A percentile compares a stretch with the other conserved stretches of the same genome.
Conservation (phyloP, 2,888 invertebrate species). For the Folsomia manolachei region DNA sequence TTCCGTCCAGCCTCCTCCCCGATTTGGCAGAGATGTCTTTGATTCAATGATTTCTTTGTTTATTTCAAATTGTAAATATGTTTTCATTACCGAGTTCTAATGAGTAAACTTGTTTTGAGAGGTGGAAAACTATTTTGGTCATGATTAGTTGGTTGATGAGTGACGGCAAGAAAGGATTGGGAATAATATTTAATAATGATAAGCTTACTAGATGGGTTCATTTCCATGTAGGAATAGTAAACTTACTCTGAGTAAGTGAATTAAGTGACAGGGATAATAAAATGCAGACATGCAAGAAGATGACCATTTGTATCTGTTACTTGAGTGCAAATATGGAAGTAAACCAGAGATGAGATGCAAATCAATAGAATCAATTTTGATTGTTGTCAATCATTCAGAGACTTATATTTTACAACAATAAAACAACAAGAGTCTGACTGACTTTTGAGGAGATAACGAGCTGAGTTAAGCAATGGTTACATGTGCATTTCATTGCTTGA, state of each 20-base stretch:
- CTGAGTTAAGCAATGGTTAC: too few species aligned
- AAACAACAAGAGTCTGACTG: too few species aligned
- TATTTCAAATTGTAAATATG: too few species aligned
- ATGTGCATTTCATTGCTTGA: too few species aligned
- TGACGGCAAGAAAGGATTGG: neutral
- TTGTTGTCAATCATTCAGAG: neutral
- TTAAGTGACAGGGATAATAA: slow-evolving; percentile 1
- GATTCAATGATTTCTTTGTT: neutral
- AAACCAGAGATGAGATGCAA: neutral
- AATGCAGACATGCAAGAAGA: neutral
- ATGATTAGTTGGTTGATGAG: neutral
- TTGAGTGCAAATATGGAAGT: neutral
- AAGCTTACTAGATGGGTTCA: neutral
- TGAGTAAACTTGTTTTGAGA: neutral
- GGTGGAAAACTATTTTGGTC: neutral
- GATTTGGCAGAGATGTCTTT: neutral
- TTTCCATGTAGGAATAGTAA: neutral
- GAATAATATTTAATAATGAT: neutral
- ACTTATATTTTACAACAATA: neutral
- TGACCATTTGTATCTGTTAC: too few species aligned
- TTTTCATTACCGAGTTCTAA: neutral
- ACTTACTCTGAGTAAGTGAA: neutral
- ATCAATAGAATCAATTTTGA: slow-evolving; percentile 4
- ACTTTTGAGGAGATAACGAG: too few species aligned
- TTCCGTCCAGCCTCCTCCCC: neutral